Base-by-base conservation (phyloP, 2,113 vertebrate genomes). In the Pterophyllum scalare region DNA sequence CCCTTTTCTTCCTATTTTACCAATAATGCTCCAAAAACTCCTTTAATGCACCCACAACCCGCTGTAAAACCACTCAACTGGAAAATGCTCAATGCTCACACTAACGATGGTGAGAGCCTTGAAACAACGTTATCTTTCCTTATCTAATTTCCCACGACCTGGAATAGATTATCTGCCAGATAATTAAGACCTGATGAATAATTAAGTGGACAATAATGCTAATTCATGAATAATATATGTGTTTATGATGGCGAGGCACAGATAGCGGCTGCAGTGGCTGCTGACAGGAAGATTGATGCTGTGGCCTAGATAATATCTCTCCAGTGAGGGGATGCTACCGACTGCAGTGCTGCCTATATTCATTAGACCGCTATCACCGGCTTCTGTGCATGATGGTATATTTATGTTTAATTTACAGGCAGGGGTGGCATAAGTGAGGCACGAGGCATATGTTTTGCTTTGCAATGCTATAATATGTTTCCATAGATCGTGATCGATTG, bases 161-260 rank as follows among this genome's bases (percentile, higher is more conserved):
- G 79, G 43, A 85, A 80, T 84, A 83, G 84, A 91, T 90, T 84
- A 93, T 90, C 89, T 22, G 54, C 58, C 2, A 19, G 83, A 88
- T 91, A 90, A 95, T 95, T 94, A 94, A 94, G 91, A 92, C 83
- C 89, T 90, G 72, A 87, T 95, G 87, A 94, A 94, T 95, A 94
- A 95, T 93, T 94, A 93, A 95, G 89, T 88, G 79, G 86, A 92
- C 88, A 88, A 93, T 95, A 92, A 94, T 87, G 87, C 76, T 92
- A 91, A 93, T 93, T 86, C 88, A 91, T 94, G 85, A 94, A 93
- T 95, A 93, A 91, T 93, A 84, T 84, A 94, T 91, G 56, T 91
- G 89, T 93, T 93, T 94, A 94, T 93, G 89, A 90, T 89, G 81
- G 86, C 5, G 7, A 75, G 77, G 80, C 72, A 46, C 31, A 79